Percentiles rank a stretch among this genome's conserved stretches.
Evolutionary conservation across 2,797 vertebrate genomes (phyloP).

Genomic region (Myripristis murdjan): DNA sequence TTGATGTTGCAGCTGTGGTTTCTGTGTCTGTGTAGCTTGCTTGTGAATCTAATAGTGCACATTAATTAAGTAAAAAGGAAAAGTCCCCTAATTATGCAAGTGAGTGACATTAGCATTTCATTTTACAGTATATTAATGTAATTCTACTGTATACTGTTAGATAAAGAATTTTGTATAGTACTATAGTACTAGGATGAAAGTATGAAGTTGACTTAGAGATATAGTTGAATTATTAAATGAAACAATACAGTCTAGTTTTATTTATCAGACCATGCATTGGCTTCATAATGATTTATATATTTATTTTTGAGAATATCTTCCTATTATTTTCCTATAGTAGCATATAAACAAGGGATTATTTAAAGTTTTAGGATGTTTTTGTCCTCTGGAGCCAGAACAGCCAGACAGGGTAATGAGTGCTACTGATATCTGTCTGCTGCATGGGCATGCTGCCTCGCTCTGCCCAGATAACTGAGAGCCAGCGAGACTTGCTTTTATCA

Average conservation of each 20-base stretch:
- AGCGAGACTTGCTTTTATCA: slow-evolving; percentile 48
- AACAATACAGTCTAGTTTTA: too few species aligned
- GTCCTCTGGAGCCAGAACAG: not conserved
- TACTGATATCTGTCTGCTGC: slow-evolving; percentile 45
- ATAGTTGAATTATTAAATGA: too few species aligned
- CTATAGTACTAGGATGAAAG: too few species aligned
- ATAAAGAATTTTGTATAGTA: too few species aligned
- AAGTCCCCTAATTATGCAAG: too few species aligned
- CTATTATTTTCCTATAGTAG: not conserved
- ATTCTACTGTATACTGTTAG: too few species aligned
- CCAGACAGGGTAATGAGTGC: slow-evolving; percentile 39
- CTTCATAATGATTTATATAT: not conserved
- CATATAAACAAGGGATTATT: not conserved
- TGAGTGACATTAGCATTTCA: not conserved
- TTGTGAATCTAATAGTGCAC: too few species aligned
- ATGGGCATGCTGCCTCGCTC: slow-evolving; percentile 37
- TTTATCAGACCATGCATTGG: not conserved
- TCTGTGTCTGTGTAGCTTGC: too few species aligned
- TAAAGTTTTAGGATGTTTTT: slow-evolving; percentile 1
- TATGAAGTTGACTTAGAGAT: too few species aligned
- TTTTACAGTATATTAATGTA: not conserved
- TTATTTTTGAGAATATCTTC: too few species aligned
- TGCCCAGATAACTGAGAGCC: slow-evolving; percentile 34
- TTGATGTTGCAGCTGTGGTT: not conserved
- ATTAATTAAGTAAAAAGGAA: not conserved